Evolutionary conservation across 2,888 invertebrate species (phyloP).

Genomic region (Hybos culiciformis): DNA sequence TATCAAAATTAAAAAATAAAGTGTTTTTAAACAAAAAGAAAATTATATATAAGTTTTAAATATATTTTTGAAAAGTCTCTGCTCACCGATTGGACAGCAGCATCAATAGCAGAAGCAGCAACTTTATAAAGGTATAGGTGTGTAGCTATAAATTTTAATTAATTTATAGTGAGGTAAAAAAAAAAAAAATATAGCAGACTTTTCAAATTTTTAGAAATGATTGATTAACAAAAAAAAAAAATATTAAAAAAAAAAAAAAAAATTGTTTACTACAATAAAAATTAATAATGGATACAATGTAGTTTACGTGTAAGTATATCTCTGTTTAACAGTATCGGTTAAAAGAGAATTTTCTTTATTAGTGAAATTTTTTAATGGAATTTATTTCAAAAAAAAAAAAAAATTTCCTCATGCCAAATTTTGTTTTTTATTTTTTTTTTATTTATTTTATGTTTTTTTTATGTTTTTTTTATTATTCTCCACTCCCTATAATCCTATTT

Average conservation of each 20-base stretch:
- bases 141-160: constrained; percentile 24
- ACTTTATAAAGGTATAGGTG: constrained; percentile 9
- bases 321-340: constrained; percentile 44
- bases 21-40: no score
- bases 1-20: no score
- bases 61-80: background rate
- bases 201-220: background rate
- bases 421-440: constrained; percentile 20
- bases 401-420: constrained; percentile 15
- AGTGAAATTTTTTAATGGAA: constrained; percentile 10
- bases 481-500: constrained; percentile 7
- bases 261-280: constrained; percentile 12
- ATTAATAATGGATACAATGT: background rate
- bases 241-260: constrained; percentile 1
- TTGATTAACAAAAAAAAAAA: constrained; percentile 7
- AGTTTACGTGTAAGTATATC: constrained; percentile 37
- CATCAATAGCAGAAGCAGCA: background rate
- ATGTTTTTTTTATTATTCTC: constrained; percentile 15
- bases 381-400: constrained; percentile 4
- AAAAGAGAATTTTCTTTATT: constrained; percentile 29
- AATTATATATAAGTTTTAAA: no score
- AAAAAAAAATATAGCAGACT: constrained; percentile 3
- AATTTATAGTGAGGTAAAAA: constrained; percentile 26
- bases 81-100: background rate
- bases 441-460: constrained; percentile 14